These are phyloP conservation scores for Phasia obesa DNA, from an alignment of 2,888 invertebrate species.

Conservation along the genomic window DNA sequence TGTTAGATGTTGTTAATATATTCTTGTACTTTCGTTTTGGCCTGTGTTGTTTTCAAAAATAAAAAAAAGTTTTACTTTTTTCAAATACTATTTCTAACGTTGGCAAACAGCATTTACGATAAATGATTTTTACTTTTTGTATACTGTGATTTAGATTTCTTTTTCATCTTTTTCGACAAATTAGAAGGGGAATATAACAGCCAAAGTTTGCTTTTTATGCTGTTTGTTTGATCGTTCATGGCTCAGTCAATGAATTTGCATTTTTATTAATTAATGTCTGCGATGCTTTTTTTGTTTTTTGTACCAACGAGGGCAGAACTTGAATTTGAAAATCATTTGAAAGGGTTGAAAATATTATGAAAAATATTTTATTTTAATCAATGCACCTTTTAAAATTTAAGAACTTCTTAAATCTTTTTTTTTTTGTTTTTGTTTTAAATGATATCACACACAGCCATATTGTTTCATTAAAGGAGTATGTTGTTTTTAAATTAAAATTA, in stretches of 20 bases:
- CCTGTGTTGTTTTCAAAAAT: not conserved
- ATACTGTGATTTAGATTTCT: slow-evolving; percentile 20
- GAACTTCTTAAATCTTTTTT: no score
- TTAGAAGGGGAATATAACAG: slow-evolving; percentile 12
- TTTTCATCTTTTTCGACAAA: slow-evolving; percentile 9
- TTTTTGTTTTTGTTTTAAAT: slow-evolving; percentile 1
- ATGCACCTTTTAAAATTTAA: not conserved
- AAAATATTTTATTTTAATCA: not conserved
- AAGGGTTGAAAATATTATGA: no score
- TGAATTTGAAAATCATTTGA: no score
- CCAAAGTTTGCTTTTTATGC: slow-evolving; percentile 1
- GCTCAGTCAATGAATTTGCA: slow-evolving; percentile 74
- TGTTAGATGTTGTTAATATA: not conserved
- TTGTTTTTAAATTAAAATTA: slow-evolving; percentile 22
- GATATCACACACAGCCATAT: not conserved
- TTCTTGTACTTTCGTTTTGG: not conserved
- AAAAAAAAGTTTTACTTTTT: slow-evolving; percentile 2
- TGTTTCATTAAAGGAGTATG: not conserved
- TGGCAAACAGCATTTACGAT: slow-evolving; percentile 29
- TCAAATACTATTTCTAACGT: not conserved
- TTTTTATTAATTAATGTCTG: slow-evolving; percentile 79
- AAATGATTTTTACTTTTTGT: slow-evolving; percentile 42
- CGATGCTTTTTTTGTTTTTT: slow-evolving; percentile 60
- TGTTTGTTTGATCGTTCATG: not conserved
- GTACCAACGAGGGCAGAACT: no score